Evolutionary conservation across 2,113 vertebrate genomes (phyloP).

Genomic region (Notarius lentiginosus): DNA sequence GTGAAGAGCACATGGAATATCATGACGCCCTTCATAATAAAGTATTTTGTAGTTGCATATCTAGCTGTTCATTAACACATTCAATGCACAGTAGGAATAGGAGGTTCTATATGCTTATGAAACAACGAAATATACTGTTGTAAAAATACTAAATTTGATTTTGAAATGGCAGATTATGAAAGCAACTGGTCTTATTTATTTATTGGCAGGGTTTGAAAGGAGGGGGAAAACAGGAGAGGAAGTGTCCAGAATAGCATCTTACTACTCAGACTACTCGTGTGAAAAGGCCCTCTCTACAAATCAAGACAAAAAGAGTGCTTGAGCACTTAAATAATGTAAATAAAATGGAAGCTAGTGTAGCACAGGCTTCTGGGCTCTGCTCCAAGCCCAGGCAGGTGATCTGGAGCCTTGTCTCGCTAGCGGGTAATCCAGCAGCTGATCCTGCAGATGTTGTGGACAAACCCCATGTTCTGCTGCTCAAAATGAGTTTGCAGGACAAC

Average conservation of each 20-base stretch:
- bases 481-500: too few species aligned
- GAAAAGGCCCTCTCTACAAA: neutral
- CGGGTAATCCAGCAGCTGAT: too few species aligned
- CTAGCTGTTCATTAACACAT: neutral
- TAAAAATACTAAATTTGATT: neutral
- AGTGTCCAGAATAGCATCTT: constrained; percentile 56
- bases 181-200: neutral
- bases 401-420: too few species aligned
- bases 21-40: neutral
- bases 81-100: neutral
- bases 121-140: neutral
- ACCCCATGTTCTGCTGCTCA: too few species aligned
- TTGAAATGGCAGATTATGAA: neutral
- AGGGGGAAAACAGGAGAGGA: constrained; percentile 42
- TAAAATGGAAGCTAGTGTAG: neutral
- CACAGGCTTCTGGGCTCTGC: too few species aligned
- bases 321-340: neutral
- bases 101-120: neutral
- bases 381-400: too few species aligned
- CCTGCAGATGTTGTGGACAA: too few species aligned
- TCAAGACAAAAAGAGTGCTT: constrained; percentile 8
- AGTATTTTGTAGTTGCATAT: neutral
- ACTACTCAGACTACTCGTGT: constrained; percentile 49
- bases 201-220: constrained; percentile 9
- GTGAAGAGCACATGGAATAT: neutral